Percentiles rank a stretch among this genome's conserved stretches.
phyloP scores from a whole-genome alignment of 2,113 vertebrate genomes.

The Nycticryphes semicollaris region DNA sequence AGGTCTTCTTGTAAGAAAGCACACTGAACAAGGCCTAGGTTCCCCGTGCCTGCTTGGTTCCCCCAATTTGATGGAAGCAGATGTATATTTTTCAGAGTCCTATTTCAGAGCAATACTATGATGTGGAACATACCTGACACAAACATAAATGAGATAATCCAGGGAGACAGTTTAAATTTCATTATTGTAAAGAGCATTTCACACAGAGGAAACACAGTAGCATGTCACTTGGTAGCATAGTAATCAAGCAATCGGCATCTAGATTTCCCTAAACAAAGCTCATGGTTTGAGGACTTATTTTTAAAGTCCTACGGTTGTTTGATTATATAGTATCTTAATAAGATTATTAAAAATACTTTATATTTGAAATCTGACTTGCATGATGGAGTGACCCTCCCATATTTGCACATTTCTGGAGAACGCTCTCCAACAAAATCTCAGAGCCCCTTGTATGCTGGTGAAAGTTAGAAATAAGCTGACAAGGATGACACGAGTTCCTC shows the following conservation, averaged over 20 bases:
- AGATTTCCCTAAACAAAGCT: background rate
- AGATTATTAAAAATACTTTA: background rate
- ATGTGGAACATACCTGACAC: background rate
- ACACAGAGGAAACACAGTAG: background rate
- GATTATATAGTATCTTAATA: background rate
- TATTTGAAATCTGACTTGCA: background rate
- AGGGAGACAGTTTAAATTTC: background rate
- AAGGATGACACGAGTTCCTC: background rate
- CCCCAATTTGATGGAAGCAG: background rate
- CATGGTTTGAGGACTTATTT: background rate
- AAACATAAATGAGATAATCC: background rate
- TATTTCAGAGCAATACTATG: conserved; percentile 4
- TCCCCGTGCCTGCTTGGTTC: conserved; percentile 1
- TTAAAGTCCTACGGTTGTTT: background rate
- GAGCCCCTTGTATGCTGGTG: background rate
- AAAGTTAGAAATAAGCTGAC: background rate
- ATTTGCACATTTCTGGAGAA: background rate
- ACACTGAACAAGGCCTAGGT: background rate
- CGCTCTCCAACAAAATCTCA: background rate
- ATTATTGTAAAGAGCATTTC: background rate
- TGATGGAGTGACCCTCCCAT: background rate
- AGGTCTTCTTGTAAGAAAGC: conserved; percentile 72
- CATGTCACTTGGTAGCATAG: background rate
- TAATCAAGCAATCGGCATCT: background rate
- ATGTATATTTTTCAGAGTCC: conserved; percentile 21